phyloP scores from a whole-genome alignment of 2,888 invertebrate genomes.

The Bembecia ichneumoniformis region DNA sequence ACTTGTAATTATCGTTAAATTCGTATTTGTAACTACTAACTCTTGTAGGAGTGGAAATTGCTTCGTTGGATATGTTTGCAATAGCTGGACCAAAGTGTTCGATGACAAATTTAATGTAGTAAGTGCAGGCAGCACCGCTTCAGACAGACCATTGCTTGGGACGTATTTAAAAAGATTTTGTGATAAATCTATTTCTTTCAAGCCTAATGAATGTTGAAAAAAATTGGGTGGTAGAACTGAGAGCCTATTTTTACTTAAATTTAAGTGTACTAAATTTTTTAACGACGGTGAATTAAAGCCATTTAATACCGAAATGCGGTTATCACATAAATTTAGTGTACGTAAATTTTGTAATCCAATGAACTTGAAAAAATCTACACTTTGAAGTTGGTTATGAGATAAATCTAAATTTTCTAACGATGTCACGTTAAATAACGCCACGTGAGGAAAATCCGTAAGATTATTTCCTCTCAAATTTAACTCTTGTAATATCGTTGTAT shows the following conservation, averaged over 20 bases:
- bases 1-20: conserved; percentile 85
- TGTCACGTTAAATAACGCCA: conserved; percentile 81
- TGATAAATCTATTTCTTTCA: conserved; percentile 84
- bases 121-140: conserved; percentile 79
- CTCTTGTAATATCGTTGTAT: conserved; percentile 82
- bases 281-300: conserved; percentile 84
- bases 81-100: conserved; percentile 83
- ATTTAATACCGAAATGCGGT: conserved; percentile 80
- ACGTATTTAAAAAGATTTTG: conserved; percentile 85
- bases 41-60: conserved; percentile 86
- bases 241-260: conserved; percentile 82
- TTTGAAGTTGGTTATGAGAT: conserved; percentile 77
- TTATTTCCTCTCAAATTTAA: conserved; percentile 81
- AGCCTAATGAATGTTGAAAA: conserved; percentile 78
- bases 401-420: conserved; percentile 81
- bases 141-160: conserved; percentile 82
- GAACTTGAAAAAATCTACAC: conserved; percentile 83
- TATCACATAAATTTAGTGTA: conserved; percentile 81
- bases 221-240: conserved; percentile 86
- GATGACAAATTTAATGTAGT: conserved; percentile 86
- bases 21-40: conserved; percentile 83
- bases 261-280: conserved; percentile 80
- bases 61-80: conserved; percentile 79
- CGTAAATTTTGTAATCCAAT: conserved; percentile 82
- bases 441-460: conserved; percentile 84